Evolutionary conservation across 2,113 vertebrate species (phyloP).

Genomic region (Speoplatyrhinus poulsoni): DNA sequence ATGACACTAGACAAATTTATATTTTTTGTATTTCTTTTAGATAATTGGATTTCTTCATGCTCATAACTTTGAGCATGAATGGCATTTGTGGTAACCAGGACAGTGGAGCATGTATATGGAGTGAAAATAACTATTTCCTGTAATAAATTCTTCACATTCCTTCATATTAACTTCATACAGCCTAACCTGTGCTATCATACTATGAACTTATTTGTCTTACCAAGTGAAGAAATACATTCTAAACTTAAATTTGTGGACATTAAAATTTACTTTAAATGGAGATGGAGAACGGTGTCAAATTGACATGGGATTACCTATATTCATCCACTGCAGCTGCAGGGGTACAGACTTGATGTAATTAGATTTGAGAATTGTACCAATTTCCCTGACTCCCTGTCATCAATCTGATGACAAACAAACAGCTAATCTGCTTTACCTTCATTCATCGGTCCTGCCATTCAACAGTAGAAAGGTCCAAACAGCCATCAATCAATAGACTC

Average conservation of each 20-base stretch:
- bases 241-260: constrained; percentile 35
- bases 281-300: constrained; percentile 13
- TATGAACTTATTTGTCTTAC: constrained; percentile 47
- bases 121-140: constrained; percentile 26
- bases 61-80: no score
- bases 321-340: constrained; percentile 10
- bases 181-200: not conserved
- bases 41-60: no score
- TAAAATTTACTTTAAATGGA: constrained; percentile 22
- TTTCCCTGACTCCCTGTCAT: not conserved
- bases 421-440: not conserved
- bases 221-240: constrained; percentile 36
- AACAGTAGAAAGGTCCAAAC: not conserved
- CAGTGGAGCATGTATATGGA: not conserved
- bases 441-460: constrained; percentile 11
- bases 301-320: constrained; percentile 20
- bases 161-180: constrained; percentile 13
- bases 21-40: no score
- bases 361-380: constrained; percentile 11
- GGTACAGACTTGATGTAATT: constrained; percentile 6
- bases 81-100: not conserved
- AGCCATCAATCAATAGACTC: constrained; percentile 34
- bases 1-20: no score
- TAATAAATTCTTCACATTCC: constrained; percentile 31
- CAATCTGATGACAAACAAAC: constrained; percentile 6